Evolutionary conservation across 2,888 invertebrate genomes (phyloP).

Genomic region (Gandaritis pyraliata): DNA sequence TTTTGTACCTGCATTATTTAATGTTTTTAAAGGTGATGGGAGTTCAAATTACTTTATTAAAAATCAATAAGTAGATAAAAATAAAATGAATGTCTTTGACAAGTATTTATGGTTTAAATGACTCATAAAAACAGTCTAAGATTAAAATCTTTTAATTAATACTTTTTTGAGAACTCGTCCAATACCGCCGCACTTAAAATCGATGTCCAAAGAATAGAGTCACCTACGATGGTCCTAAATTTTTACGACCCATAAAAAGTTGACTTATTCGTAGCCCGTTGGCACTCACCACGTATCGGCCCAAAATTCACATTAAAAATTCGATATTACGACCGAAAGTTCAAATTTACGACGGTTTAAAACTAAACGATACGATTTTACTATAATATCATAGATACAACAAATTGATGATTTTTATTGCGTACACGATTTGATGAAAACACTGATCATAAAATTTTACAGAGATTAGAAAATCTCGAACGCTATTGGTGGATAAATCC

Average conservation of each 20-base stretch:
- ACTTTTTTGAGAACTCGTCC: conserved; percentile 50
- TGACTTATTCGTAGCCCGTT: conserved; percentile 72
- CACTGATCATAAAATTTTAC: conserved; percentile 59
- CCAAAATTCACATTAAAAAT: conserved; percentile 66
- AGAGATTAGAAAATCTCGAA: conserved; percentile 36
- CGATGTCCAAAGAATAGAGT: conserved; percentile 64
- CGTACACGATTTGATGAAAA: conserved; percentile 64
- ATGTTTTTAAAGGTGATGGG: background rate
- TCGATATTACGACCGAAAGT: conserved; percentile 80
- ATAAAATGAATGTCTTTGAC: conserved; percentile 49
- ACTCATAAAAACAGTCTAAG: conserved; percentile 52
- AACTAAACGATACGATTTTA: conserved; percentile 68
- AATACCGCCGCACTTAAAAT: conserved; percentile 58
- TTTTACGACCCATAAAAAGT: conserved; percentile 79
- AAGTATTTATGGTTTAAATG: conserved; percentile 53
- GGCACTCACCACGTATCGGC: conserved; percentile 62
- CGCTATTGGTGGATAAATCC: conserved; percentile 41
- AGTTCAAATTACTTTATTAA: conserved; percentile 29
- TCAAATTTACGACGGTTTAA: conserved; percentile 77
- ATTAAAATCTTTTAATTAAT: conserved; percentile 63
- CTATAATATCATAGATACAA: conserved; percentile 56
- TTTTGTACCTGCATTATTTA: background rate
- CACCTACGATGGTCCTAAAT: conserved; percentile 70
- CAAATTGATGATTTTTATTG: conserved; percentile 62
- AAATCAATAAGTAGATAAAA: conserved; percentile 41